Evolutionary conservation across 1,140 invertebrate genomes (phyloP).

Genomic region (Calycopis cecrops): DNA sequence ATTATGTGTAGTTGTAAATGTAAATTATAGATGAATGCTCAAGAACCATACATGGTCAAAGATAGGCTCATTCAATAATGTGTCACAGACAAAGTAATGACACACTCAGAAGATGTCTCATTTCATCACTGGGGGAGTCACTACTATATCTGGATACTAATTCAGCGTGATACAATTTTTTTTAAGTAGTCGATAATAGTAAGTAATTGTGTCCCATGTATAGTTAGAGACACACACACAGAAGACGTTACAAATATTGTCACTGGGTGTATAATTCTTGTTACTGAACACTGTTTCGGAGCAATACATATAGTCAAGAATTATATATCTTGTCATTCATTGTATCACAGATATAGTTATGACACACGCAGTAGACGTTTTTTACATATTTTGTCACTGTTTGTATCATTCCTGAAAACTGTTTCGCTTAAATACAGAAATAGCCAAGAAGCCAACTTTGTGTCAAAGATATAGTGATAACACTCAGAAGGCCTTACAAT

Average conservation of each 20-base stretch:
- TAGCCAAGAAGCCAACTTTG: too few relatives aligned
- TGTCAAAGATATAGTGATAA: background rate
- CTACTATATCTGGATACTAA: background rate
- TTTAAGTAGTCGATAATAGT: too few relatives aligned
- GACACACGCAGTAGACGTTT: slow-evolving; percentile 5
- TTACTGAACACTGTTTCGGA: too few relatives aligned
- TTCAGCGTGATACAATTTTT: background rate
- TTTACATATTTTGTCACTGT: background rate
- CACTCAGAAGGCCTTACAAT: background rate
- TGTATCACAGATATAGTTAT: slow-evolving; percentile 1
- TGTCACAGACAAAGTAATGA: slow-evolving; percentile 11
- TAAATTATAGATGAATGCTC: too few relatives aligned
- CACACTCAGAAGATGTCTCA: slow-evolving; percentile 12
- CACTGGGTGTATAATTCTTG: slow-evolving; percentile 11
- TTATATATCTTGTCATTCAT: too few relatives aligned
- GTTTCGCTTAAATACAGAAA: background rate
- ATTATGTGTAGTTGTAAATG: too few relatives aligned
- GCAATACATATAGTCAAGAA: too few relatives aligned
- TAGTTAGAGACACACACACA: slow-evolving; percentile 2
- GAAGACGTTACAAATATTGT: slow-evolving; percentile 6
- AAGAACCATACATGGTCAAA: too few relatives aligned
- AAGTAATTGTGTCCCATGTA: background rate
- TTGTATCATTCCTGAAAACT: too few relatives aligned
- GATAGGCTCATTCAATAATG: too few relatives aligned
- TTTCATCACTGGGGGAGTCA: slow-evolving; percentile 13